These are phyloP conservation scores for Martes martes DNA, from an alignment of 2,113 vertebrate species.

Conservation along the genomic window DNA sequence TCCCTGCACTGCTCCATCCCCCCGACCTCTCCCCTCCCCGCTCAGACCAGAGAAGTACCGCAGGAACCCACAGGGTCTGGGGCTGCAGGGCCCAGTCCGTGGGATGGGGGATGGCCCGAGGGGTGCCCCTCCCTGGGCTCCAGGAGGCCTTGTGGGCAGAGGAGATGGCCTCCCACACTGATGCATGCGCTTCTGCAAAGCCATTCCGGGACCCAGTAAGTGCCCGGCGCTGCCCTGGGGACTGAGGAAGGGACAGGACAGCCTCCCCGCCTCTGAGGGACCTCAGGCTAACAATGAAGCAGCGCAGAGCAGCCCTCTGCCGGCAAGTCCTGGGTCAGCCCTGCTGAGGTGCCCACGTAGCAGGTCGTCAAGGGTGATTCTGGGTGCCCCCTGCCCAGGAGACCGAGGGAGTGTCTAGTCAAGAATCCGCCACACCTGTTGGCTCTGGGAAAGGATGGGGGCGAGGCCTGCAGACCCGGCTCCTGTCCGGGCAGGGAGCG, in stretches of 20 bases:
- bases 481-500: not conserved
- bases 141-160: not conserved
- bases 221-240: not conserved
- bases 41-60: not conserved
- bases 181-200: not conserved
- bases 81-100: not conserved
- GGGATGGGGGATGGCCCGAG: not conserved
- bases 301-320: not conserved
- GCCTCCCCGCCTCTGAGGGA: not conserved
- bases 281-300: not conserved
- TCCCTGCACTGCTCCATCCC: not conserved
- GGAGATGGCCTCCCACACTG: not conserved
- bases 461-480: not conserved
- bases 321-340: not conserved
- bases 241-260: not conserved
- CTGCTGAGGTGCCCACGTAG: not conserved
- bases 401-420: not conserved
- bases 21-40: not conserved
- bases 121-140: not conserved
- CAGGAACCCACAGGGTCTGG: not conserved
- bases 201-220: not conserved
- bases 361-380: not conserved
- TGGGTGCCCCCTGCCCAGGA: not conserved
- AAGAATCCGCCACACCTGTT: not conserved
- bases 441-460: not conserved